Conservation (phyloP, 2,888 invertebrate genomes). For the Pasiphila rectangulata region DNA sequence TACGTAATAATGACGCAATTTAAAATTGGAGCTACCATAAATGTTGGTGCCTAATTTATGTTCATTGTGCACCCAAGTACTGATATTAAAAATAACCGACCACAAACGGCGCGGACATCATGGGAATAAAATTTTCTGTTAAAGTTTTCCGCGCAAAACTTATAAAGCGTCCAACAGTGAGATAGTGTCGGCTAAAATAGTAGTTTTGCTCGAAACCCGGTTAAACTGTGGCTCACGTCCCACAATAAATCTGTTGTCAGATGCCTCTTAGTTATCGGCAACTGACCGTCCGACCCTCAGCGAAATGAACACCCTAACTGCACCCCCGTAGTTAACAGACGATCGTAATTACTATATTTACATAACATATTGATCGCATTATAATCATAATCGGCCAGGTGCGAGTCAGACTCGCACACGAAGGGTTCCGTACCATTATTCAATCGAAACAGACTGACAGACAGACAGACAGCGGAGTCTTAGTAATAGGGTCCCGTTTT, state of each 20-base stretch:
- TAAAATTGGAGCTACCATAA: constrained; percentile 30
- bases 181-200: constrained; percentile 30
- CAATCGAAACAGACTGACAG: no score
- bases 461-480: no score
- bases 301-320: constrained; percentile 31
- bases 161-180: constrained; percentile 29
- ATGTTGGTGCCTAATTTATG: constrained; percentile 30
- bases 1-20: constrained; percentile 42
- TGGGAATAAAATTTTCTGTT: constrained; percentile 7
- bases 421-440: no score
- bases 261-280: constrained; percentile 48
- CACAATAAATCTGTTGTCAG: constrained; percentile 45
- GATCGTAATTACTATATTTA: constrained; percentile 32
- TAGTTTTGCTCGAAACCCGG: constrained; percentile 32
- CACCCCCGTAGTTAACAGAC: constrained; percentile 37
- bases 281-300: constrained; percentile 39
- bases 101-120: not conserved
- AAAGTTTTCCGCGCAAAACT: constrained; percentile 18
- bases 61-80: constrained; percentile 24
- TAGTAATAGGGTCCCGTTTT: no score
- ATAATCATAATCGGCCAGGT: no score
- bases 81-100: constrained; percentile 28
- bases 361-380: constrained; percentile 5
- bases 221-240: constrained; percentile 35
- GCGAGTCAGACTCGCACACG: no score